phyloP scores from a whole-genome alignment of 1,140 invertebrate genomes.

The Camponotus pennsylvanicus region DNA sequence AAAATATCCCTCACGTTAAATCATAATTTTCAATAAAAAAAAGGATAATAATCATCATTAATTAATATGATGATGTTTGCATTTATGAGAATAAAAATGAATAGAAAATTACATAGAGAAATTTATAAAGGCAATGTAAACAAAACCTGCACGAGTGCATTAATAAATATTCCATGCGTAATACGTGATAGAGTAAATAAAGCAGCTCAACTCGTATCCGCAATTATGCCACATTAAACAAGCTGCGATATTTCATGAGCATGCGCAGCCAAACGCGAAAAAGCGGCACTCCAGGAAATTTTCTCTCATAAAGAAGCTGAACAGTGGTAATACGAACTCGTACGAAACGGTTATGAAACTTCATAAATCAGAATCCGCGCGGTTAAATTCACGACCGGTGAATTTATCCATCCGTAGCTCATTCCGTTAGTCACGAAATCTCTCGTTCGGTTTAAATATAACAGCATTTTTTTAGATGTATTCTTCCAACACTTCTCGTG shows the following conservation, averaged over 20 bases:
- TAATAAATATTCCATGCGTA: constrained; percentile 2
- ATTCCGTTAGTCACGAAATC: neutral
- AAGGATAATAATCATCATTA: neutral
- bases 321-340: neutral
- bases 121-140: neutral
- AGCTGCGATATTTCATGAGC: neutral
- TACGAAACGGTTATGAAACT: constrained; percentile 13
- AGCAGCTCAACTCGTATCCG: neutral
- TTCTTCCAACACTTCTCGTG: neutral
- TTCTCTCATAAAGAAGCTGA: neutral
- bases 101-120: neutral
- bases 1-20: neutral
- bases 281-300: neutral
- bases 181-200: constrained; percentile 19
- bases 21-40: neutral
- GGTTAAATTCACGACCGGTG: neutral
- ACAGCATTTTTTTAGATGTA: neutral
- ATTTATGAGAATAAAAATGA: neutral
- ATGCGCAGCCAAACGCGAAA: neutral
- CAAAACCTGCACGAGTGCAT: neutral
- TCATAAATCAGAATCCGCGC: neutral
- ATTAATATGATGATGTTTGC: neutral
- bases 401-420: neutral
- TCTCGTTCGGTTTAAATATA: neutral
- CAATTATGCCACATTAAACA: constrained; percentile 29